Evolutionary conservation across 2,113 vertebrate genomes (phyloP), one percentile per base, ranked within the genome.

Genomic region (Loxodonta africana): DNA sequence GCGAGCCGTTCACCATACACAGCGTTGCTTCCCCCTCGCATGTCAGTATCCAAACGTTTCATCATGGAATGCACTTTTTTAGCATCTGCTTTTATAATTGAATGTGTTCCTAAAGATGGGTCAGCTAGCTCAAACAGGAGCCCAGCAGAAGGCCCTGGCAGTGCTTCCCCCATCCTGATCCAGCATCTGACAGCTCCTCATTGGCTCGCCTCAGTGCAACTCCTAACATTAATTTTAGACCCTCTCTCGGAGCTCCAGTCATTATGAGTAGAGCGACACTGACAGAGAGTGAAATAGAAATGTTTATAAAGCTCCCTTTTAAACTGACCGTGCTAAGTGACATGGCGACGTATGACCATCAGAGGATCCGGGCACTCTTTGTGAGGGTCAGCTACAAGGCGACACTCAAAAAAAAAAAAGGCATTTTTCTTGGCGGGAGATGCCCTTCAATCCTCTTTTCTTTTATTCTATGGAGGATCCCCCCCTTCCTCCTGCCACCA

Each of bases 281-380:
- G 87, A 94, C 95, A 90, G 98, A 96, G 98, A 98, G 98, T 98
- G 98, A 98, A 98, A 96, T 94, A 98, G 97, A 98, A 98, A 97
- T 99, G 98, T 99, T 99, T 98, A 98, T 95, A 98, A 96, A 98
- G 95, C 95, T 97, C 96, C 94, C 97, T 98, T 98, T 98, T 98
- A 98, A 98, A 98, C 97, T 97, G 98, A 98, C 93, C 97, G 97
- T 98, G 98, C 97, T 98, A 98, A 98, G 98, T 98, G 98, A 97
- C 97, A 74, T 96, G 91, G 97, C 91, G 95, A 97, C 97, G 94
- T 97, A 97, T 98, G 97, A 97, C 97, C 95, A 76, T 98, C 98
- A 96, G 95, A 90, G 87, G 93, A 95, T 98, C 98, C 97, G 88
- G 88, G 93, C 95, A 96, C 93, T 97, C 95, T 97, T 98, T 96